These are phyloP conservation scores for Polymixis lichenea DNA, from an alignment of 2,888 invertebrate genomes.

Conservation along the genomic window DNA sequence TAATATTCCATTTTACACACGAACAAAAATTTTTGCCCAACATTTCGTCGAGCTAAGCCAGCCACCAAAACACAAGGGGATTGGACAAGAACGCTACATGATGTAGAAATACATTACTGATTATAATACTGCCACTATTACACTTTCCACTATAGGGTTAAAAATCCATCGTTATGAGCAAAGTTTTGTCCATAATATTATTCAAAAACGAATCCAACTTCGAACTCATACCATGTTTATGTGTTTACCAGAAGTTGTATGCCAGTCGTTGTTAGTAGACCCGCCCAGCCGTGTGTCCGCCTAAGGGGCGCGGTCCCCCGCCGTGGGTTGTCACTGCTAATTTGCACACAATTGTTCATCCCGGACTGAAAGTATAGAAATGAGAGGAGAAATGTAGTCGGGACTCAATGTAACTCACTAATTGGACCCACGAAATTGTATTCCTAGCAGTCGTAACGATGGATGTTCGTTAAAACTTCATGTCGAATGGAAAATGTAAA, in stretches of 20 bases:
- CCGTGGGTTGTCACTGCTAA: constrained; percentile 86
- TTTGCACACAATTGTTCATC: constrained; percentile 89
- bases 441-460: constrained; percentile 73
- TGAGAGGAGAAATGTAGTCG: constrained; percentile 83
- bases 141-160: not conserved
- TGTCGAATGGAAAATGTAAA: constrained; percentile 77
- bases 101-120: not conserved
- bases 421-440: constrained; percentile 82
- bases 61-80: no score
- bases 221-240: constrained; percentile 5
- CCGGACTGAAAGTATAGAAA: constrained; percentile 84
- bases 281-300: constrained; percentile 72
- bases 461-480: constrained; percentile 81
- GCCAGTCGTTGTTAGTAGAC: constrained; percentile 26
- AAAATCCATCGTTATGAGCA: not conserved
- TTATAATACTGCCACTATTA: not conserved
- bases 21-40: constrained; percentile 19
- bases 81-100: not conserved
- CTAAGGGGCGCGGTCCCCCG: constrained; percentile 74
- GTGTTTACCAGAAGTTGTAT: constrained; percentile 11
- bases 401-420: constrained; percentile 82
- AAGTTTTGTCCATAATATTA: not conserved
- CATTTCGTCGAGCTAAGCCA: not conserved
- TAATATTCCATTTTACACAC: constrained; percentile 81
- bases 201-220: constrained; percentile 15